Evolutionary conservation across 2,888 invertebrate species (phyloP).

Genomic region (Tanypteryx hageni): DNA sequence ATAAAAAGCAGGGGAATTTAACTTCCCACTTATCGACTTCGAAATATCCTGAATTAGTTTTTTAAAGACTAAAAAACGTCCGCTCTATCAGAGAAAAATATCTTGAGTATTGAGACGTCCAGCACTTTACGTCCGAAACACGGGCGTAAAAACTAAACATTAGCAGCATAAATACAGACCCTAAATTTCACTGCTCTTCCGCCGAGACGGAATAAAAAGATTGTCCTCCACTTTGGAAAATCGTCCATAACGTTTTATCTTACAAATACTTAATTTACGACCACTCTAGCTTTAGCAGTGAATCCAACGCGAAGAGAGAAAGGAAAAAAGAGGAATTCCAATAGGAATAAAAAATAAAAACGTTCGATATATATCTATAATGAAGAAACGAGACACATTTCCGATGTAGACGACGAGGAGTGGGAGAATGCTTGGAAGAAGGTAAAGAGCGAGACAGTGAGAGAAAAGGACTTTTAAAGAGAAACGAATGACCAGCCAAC

Average conservation of each 20-base stretch:
- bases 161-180: constrained; percentile 37
- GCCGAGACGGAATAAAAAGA: constrained; percentile 17
- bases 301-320: background rate
- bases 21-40: too few relatives aligned
- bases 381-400: background rate
- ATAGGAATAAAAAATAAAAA: background rate
- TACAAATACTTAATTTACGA: constrained; percentile 52
- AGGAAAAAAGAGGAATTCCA: background rate
- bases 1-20: too few relatives aligned
- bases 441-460: background rate
- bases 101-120: constrained; percentile 15
- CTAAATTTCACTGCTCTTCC: constrained; percentile 33
- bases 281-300: background rate
- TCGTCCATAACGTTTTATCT: constrained; percentile 25
- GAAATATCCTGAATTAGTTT: too few relatives aligned
- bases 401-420: background rate
- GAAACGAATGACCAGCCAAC: background rate
- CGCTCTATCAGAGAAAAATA: background rate
- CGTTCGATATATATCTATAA: constrained; percentile 2
- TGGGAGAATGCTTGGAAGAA: background rate
- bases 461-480: too few relatives aligned
- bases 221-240: background rate
- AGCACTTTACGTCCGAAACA: background rate
- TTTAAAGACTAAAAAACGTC: too few relatives aligned
- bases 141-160: constrained; percentile 27